A percentile compares a stretch with the other conserved stretches of the same genome.
Conservation (phyloP, 2,113 vertebrate species). For the Alligator sinensis region DNA sequence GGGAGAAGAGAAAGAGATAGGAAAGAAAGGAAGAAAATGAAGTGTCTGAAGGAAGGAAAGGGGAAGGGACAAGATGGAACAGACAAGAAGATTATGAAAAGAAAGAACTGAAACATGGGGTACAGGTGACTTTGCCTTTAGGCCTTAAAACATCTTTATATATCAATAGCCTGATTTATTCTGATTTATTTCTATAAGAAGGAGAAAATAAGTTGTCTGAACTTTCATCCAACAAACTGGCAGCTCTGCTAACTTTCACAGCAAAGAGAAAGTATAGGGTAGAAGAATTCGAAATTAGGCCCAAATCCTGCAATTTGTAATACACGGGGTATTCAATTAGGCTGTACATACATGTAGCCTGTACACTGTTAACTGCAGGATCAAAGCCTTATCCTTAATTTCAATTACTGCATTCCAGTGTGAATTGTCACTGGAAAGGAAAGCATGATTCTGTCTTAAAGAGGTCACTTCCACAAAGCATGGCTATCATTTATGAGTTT, state of each 20-base stretch:
- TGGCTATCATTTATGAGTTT: slow-evolving; percentile 34
- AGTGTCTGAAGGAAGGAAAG: too few species aligned
- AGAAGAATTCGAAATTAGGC: accelerated
- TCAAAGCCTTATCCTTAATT: not conserved
- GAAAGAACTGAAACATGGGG: too few species aligned
- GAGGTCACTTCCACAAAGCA: not conserved
- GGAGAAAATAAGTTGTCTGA: too few species aligned
- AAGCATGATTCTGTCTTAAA: not conserved
- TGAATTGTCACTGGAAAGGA: not conserved
- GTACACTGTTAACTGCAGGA: not conserved
- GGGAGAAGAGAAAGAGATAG: not conserved
- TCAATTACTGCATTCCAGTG: not conserved
- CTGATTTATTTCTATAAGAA: too few species aligned
- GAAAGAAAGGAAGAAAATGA: not conserved
- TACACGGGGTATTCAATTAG: not conserved
- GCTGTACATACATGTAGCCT: not conserved
- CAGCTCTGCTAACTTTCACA: not conserved
- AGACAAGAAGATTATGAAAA: too few species aligned
- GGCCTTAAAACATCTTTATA: too few species aligned
- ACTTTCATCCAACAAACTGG: not conserved
- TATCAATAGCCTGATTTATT: too few species aligned
- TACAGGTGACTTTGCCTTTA: too few species aligned
- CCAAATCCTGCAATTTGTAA: accelerated
- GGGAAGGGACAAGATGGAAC: too few species aligned
- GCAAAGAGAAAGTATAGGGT: not conserved